phyloP scores from a whole-genome alignment of 92 coral and sea anemone species.

The Zoanthus sansibaricus region DNA sequence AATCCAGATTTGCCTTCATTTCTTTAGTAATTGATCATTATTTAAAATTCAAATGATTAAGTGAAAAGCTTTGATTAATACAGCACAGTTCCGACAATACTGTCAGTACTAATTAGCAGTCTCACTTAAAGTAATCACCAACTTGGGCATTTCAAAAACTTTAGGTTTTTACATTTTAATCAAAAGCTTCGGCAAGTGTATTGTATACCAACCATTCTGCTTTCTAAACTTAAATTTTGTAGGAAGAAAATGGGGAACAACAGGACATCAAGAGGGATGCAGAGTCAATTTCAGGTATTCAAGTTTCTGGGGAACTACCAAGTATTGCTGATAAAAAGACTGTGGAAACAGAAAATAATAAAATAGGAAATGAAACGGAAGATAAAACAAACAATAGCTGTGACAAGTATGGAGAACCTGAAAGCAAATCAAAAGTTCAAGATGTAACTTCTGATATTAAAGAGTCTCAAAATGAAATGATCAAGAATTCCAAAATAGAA shows the following conservation, averaged over 20 bases:
- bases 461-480: neutral
- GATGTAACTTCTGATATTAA: neutral
- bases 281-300: neutral
- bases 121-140: too few relatives aligned
- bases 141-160: too few relatives aligned
- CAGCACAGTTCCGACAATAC: too few relatives aligned
- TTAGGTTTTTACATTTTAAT: too few relatives aligned
- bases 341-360: conserved; percentile 8
- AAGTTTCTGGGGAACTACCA: neutral
- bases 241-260: conserved; percentile 20
- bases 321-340: neutral
- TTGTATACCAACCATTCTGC: neutral
- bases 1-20: too few relatives aligned
- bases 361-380: conserved; percentile 2
- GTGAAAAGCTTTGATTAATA: too few relatives aligned
- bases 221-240: neutral
- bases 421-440: neutral
- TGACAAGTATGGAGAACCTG: neutral
- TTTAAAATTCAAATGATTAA: too few relatives aligned
- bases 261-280: neutral
- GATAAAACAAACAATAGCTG: neutral
- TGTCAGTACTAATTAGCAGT: too few relatives aligned
- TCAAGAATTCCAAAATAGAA: neutral
- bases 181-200: too few relatives aligned
- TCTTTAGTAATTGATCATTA: too few relatives aligned